Conservation (phyloP, 2,113 vertebrate species). For the Notechis scutatus region DNA sequence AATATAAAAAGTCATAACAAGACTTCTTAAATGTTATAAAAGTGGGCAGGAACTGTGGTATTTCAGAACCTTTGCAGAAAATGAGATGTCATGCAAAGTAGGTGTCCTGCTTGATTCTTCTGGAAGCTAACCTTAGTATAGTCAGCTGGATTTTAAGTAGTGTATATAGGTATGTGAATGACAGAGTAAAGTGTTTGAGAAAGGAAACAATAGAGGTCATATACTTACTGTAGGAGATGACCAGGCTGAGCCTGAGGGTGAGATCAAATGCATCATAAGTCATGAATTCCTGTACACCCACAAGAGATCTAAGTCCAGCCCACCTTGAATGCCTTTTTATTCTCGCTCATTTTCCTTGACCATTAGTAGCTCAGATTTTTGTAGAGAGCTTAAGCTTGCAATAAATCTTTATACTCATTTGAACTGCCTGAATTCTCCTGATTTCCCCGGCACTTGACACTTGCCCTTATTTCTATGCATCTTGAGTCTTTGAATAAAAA, state of each 20-base stretch:
- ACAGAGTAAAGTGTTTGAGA: neutral
- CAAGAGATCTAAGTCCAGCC: neutral
- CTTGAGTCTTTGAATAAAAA: neutral
- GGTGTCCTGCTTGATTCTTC: neutral
- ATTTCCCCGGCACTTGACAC: neutral
- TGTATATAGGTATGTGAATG: neutral
- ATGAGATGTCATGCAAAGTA: neutral
- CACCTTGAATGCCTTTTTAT: neutral
- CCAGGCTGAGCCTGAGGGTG: neutral
- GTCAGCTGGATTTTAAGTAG: neutral
- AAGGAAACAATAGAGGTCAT: neutral
- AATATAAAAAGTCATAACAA: neutral
- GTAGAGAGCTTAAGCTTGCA: neutral
- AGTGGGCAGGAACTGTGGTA: neutral
- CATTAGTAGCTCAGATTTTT: neutral
- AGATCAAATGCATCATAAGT: neutral
- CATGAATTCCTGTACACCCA: neutral
- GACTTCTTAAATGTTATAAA: neutral
- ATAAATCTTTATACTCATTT: neutral
- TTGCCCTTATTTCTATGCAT: neutral
- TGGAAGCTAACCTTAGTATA: neutral
- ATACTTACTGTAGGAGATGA: neutral
- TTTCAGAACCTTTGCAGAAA: neutral
- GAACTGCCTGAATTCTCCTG: neutral
- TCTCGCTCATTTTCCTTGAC: neutral